Base-by-base conservation (phyloP, 2,888 invertebrate genomes). In the Seira sanloemensis region DNA sequence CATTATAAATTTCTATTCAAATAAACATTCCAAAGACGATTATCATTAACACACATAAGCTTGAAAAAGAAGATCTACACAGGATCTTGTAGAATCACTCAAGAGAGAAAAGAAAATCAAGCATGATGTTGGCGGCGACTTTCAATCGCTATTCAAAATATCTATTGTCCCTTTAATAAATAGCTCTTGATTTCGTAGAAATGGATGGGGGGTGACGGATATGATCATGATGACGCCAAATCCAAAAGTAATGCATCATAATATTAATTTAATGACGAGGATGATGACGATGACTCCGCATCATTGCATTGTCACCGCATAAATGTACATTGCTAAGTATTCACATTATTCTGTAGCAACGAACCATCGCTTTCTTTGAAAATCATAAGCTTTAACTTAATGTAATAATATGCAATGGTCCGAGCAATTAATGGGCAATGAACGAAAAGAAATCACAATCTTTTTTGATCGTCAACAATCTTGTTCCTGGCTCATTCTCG, bases 171-270 rank as follows among this genome's bases (percentile, higher is more conserved):
- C 16, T 67, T 46, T 80, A 80, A 80, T 80, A 80, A 80, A 80
- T 80, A 74, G 80, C 74, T 80, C 80, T 69, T 80, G 74, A 80
- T 80, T 80, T 80, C 68, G 74, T 74, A 74, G 74, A 74, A 74
- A 80, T 62, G 72, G 50, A 50, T 16, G 50, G 80, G 71, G 67
- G 73, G 68, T 74, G 73, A 37, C 54, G 67, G 68, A 80, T 69
- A 25, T n/a, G n/a, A 69, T 80, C 68, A 80, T 68, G 74, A 37
- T 74, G 68, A 80, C 26, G 73, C 58, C 67, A 65, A 50, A 50
- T 2, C 50, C n/a, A 18, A n/a, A n/a, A 50, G 50, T 18, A 50
- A 50, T 74, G 7, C 23, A 68, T 66, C 71, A 68, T 74, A 80
- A 80, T 74, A 75, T 68, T 68, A 77, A 50, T 68, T 74, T 25